These are phyloP conservation scores for Neuroterus valhalla DNA, from an alignment of 1,140 invertebrate species.

Conservation along the genomic window DNA sequence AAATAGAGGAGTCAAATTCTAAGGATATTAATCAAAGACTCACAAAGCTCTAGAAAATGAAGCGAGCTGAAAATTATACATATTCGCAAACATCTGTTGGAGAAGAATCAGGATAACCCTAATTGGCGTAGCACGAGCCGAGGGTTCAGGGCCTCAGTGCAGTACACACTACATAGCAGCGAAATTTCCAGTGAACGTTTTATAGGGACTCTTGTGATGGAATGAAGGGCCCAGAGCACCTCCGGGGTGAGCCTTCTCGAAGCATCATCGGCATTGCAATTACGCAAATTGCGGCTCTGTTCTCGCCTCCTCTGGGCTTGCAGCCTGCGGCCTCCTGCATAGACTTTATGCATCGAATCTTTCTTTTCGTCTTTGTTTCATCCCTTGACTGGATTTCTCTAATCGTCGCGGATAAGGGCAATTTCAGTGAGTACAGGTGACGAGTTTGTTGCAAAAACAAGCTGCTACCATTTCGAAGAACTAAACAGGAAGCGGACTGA, in stretches of 20 bases:
- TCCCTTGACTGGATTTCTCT: not conserved
- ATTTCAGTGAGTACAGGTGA: slow-evolving; percentile 51
- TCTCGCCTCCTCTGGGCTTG: slow-evolving; percentile 67
- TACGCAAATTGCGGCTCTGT: slow-evolving; percentile 72
- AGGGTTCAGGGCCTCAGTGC: not conserved
- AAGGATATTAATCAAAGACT: not conserved
- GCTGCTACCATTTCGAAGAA: slow-evolving; percentile 46
- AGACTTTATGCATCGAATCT: slow-evolving; percentile 53
- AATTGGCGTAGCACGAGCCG: slow-evolving; percentile 39
- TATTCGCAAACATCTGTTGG: slow-evolving; percentile 32
- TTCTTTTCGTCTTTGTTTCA: slow-evolving; percentile 46
- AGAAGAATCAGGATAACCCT: slow-evolving; percentile 35
- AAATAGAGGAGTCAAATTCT: not conserved
- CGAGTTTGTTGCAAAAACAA: slow-evolving; percentile 50
- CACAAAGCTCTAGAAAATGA: not conserved
- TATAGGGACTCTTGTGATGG: slow-evolving; percentile 50
- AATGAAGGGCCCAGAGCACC: slow-evolving; percentile 42
- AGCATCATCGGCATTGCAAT: slow-evolving; percentile 65
- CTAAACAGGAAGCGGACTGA: not conserved
- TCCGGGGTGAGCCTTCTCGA: slow-evolving; percentile 44
- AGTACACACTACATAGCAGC: slow-evolving; percentile 32
- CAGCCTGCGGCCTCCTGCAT: slow-evolving; percentile 52
- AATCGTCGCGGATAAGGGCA: slow-evolving; percentile 38
- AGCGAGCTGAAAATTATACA: slow-evolving; percentile 22
- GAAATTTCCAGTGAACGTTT: slow-evolving; percentile 58